These are phyloP conservation scores for Rhabdomys pumilio DNA, from an alignment of 2,797 vertebrate genomes.

Conservation along the genomic window DNA sequence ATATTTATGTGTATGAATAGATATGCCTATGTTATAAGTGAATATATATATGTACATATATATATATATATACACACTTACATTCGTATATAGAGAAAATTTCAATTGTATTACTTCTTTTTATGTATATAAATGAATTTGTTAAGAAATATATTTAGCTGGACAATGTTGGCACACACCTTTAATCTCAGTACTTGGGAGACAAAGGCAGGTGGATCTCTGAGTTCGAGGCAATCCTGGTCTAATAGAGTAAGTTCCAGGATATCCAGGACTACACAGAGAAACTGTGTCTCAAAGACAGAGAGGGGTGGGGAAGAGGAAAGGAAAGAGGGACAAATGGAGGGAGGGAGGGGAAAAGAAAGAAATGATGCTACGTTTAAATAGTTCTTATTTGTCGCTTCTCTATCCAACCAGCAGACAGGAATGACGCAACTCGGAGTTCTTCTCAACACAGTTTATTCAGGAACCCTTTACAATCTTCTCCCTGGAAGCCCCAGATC, in stretches of 20 bases:
- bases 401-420: too few relatives aligned
- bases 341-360: not conserved
- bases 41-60: not conserved
- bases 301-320: too few relatives aligned
- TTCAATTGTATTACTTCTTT: conserved; percentile 33
- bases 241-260: not conserved
- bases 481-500: too few relatives aligned
- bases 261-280: not conserved
- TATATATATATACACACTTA: not conserved
- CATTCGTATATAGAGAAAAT: conserved; percentile 44
- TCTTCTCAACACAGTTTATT: too few relatives aligned
- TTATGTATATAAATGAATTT: conserved; percentile 46
- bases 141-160: conserved; percentile 51
- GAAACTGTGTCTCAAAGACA: not conserved
- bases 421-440: too few relatives aligned
- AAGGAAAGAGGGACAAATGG: too few relatives aligned
- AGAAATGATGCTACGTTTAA: conserved; percentile 25
- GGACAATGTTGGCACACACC: not conserved
- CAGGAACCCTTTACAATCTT: too few relatives aligned
- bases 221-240: not conserved
- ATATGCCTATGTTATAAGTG: not conserved
- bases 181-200: not conserved
- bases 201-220: not conserved
- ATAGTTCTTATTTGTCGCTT: not conserved
- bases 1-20: not conserved